Evolutionary conservation across 2,113 vertebrate species (phyloP).

Genomic region (Tachysurus vachellii): DNA sequence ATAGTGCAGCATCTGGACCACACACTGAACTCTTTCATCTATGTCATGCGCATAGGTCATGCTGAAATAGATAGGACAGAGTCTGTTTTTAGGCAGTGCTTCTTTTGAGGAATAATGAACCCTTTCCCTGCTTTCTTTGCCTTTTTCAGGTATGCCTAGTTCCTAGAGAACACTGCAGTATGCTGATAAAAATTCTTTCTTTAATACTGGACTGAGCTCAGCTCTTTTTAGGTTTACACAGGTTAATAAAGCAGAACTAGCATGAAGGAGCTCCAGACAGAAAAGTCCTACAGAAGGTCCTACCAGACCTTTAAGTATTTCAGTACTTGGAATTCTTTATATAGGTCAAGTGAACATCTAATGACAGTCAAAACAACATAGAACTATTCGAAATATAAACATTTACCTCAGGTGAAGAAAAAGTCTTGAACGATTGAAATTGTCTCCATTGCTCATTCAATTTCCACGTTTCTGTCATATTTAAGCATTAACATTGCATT

Average conservation of each 20-base stretch:
- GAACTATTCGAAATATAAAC: background rate
- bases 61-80: conserved; percentile 12
- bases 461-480: background rate
- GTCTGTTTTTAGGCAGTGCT: conserved; percentile 5
- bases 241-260: background rate
- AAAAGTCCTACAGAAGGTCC: background rate
- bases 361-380: background rate
- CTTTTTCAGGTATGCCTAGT: background rate
- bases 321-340: background rate
- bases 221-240: background rate
- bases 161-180: background rate
- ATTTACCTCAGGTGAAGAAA: background rate
- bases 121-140: background rate
- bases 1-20: conserved; percentile 8
- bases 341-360: background rate
- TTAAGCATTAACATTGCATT: background rate
- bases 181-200: background rate
- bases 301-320: background rate
- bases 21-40: conserved; percentile 19
- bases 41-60: conserved; percentile 24
- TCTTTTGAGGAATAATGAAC: conserved; percentile 19
- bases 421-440: background rate
- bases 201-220: background rate
- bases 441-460: background rate
- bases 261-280: background rate